Conservation (phyloP, 2,113 vertebrate genomes). For the Anhinga rufa region DNA sequence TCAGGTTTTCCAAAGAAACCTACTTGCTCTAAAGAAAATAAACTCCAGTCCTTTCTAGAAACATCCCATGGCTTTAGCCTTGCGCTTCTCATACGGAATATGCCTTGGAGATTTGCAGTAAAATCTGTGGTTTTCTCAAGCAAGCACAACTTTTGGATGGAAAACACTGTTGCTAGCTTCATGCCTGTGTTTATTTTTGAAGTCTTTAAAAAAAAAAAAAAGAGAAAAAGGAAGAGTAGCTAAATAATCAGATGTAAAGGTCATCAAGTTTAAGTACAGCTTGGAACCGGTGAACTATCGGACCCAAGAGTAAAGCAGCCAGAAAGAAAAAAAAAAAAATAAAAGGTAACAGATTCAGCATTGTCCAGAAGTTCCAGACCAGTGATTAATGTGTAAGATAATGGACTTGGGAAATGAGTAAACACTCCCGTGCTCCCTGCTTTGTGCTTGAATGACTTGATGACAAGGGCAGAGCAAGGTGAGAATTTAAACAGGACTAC, state of each 20-base stretch:
- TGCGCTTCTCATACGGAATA: not conserved
- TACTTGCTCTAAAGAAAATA: not conserved
- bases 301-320: constrained; percentile 70
- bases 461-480: constrained; percentile 99
- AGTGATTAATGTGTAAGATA: constrained; percentile 99
- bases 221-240: constrained; percentile 20
- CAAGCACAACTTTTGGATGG: not conserved
- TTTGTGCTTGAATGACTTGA: constrained; percentile 99
- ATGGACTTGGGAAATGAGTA: constrained; percentile 99
- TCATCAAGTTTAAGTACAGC: constrained; percentile 64
- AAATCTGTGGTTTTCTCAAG: not conserved
- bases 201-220: not conserved
- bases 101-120: not conserved
- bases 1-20: not conserved
- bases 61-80: not conserved
- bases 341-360: constrained; percentile 90
- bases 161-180: not conserved
- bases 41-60: not conserved
- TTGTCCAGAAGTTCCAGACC: constrained; percentile 98
- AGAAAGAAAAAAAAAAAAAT: constrained; percentile 47
- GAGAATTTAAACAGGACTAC: constrained; percentile 97
- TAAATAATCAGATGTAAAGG: constrained; percentile 72
- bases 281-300: constrained; percentile 69
- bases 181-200: not conserved
- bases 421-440: constrained; percentile 99